Percentiles rank a stretch among this genome's conserved stretches.
phyloP scores from a whole-genome alignment of 2,113 vertebrate species.

The Prolemur simus region DNA sequence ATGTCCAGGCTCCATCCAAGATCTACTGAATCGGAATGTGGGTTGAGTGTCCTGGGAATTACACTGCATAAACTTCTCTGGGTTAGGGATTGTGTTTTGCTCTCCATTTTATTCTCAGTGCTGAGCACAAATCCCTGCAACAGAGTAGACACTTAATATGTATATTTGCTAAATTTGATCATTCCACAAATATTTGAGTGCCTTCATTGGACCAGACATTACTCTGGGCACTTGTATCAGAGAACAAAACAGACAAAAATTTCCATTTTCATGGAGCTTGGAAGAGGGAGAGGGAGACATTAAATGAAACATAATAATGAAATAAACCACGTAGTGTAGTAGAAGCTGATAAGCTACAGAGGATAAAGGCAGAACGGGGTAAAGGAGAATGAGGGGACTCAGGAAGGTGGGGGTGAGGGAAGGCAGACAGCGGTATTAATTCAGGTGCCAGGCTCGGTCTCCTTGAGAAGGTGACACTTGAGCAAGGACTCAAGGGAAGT shows the following conservation, averaged over 20 bases:
- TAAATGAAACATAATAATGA: background rate
- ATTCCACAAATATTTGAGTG: constrained; percentile 54
- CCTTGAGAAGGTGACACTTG: background rate
- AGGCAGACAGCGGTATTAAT: background rate
- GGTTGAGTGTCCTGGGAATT: background rate
- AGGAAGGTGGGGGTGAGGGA: background rate
- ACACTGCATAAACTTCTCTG: background rate
- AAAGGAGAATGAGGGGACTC: no score
- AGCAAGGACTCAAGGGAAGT: background rate
- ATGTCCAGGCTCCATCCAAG: background rate
- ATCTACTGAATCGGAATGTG: constrained; percentile 4
- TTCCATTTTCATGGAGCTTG: background rate
- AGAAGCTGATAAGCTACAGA: background rate
- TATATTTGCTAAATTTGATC: constrained; percentile 30
- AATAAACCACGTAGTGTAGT: background rate
- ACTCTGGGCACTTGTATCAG: background rate
- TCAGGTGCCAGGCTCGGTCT: background rate
- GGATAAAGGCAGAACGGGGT: background rate
- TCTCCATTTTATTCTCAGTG: constrained; percentile 41
- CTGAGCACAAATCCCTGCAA: constrained; percentile 11
- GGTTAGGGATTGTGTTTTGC: background rate
- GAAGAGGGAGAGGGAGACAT: background rate
- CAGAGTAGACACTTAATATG: background rate
- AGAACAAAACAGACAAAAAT: background rate
- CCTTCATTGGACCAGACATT: background rate